A percentile compares a stretch with the other conserved stretches of the same genome.
These are phyloP conservation scores for Tridacna gigas DNA, from an alignment of 2,888 invertebrate genomes.

Conservation along the genomic window DNA sequence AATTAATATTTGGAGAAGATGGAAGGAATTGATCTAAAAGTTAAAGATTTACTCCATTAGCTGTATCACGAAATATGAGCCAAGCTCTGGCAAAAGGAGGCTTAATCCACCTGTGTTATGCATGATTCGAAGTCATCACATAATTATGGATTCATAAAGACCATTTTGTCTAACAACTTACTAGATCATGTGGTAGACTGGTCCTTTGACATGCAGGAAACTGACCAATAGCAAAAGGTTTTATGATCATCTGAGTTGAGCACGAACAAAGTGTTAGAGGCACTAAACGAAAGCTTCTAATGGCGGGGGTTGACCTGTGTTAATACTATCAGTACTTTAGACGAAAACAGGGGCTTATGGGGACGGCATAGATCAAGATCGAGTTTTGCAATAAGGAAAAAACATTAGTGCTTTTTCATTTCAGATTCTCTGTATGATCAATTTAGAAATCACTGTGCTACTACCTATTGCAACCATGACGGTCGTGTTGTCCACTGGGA, in stretches of 20 bases:
- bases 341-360: background rate
- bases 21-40: background rate
- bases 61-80: background rate
- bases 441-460: background rate
- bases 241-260: too few species aligned
- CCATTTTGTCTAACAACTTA: too few species aligned
- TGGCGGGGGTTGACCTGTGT: background rate
- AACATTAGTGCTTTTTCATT: background rate
- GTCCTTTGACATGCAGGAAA: too few species aligned
- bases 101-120: too few species aligned
- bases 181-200: too few species aligned
- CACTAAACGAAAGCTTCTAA: too few species aligned
- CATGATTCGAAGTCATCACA: too few species aligned
- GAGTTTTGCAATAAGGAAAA: background rate
- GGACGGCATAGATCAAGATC: background rate
- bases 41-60: background rate
- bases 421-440: slow-evolving; percentile 10
- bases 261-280: too few species aligned
- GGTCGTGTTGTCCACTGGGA: slow-evolving; percentile 16
- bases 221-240: too few species aligned
- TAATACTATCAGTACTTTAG: background rate
- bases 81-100: too few species aligned
- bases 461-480: slow-evolving; percentile 11
- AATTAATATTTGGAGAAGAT: too few species aligned
- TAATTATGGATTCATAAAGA: too few species aligned